Evolutionary conservation across 2,797 vertebrate species (phyloP), one percentile per base, ranked within the genome.

Genomic region (Antennarius maculatus): DNA sequence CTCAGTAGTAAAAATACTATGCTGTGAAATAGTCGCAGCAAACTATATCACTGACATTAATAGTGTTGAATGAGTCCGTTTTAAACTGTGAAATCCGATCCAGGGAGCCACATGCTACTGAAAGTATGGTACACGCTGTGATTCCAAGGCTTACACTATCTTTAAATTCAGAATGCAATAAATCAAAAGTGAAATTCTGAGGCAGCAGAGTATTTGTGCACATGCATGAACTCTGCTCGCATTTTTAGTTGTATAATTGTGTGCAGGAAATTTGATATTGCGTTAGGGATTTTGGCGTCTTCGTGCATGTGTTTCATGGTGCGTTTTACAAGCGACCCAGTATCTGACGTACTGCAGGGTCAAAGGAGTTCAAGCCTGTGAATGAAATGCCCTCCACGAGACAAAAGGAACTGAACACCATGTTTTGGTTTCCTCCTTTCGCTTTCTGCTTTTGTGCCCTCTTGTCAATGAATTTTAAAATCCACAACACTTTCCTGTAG

Each of bases 311-410:
- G 11, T 43, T 53, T 39, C 37, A 6, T 17, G 5, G 13, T 31
- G 54, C 51, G 27, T 29, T 59, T 63, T 67, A 29, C 27, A 6
- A 56, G 69, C 29, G 27, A 59, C 4, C 8, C 14, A 29, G 39
- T 56, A 5, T 67, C 71, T 58, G 56, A 49, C 15, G 31, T 52
- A 61, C 37, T 34, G 18, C 52, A 10, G 45, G 54, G 71, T 79
- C 87, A 69, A 83, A 52, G 13, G 59, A 52, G 79, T 76, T 50
- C 78, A 84, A 70, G 86, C 88, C 88, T 90, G 86, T 91, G 88
- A 92, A 92, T 92, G 88, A 86, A 85, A 57, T 53, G 64, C 72
- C 64, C 81, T 85, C 88, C 83, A 79, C 14, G 61, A 50, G 50
- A 57, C 37, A 82, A 64, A 73, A 73, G 78, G 87, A 87, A 86